phyloP scores from a whole-genome alignment of 2,113 vertebrate species.

The Rousettus leschenaultii region DNA sequence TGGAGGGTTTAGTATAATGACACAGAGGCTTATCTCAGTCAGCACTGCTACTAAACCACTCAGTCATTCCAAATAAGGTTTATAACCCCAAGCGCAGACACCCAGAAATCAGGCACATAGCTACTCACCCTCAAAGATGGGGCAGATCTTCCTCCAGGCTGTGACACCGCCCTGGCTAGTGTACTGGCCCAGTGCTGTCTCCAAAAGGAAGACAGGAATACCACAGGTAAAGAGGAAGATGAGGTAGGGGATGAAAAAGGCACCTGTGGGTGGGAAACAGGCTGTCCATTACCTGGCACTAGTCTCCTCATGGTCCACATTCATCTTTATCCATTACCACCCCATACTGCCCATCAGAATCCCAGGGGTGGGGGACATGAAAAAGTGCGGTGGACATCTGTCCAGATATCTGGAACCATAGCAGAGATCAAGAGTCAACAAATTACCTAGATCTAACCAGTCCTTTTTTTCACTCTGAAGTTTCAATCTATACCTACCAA shows the following conservation, averaged over 20 bases:
- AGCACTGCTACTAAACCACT: not conserved
- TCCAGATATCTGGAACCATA: not conserved
- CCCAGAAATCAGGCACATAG: not conserved
- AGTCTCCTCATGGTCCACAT: not conserved
- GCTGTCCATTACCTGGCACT: not conserved
- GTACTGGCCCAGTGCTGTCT: slow-evolving; percentile 93
- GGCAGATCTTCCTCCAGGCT: slow-evolving; percentile 93
- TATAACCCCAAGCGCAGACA: accelerated
- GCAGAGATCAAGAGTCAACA: not conserved
- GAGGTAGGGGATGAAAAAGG: slow-evolving; percentile 96
- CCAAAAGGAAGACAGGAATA: slow-evolving; percentile 92
- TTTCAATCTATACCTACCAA: not conserved
- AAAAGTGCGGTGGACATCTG: not conserved
- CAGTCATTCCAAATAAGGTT: not conserved
- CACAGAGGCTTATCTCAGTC: not conserved
- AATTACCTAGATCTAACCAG: not conserved
- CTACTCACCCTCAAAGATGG: slow-evolving; percentile 93
- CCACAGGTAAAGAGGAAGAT: slow-evolving; percentile 96
- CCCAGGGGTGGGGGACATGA: accelerated
- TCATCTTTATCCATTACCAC: not conserved
- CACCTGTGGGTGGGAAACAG: slow-evolving; percentile 82
- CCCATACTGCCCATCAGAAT: not conserved
- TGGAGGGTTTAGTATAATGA: not conserved
- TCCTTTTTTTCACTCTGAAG: not conserved
- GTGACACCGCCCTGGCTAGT: slow-evolving; percentile 93